Base-by-base conservation (phyloP, 2,888 invertebrate species). In the Agriopis leucophaearia region DNA sequence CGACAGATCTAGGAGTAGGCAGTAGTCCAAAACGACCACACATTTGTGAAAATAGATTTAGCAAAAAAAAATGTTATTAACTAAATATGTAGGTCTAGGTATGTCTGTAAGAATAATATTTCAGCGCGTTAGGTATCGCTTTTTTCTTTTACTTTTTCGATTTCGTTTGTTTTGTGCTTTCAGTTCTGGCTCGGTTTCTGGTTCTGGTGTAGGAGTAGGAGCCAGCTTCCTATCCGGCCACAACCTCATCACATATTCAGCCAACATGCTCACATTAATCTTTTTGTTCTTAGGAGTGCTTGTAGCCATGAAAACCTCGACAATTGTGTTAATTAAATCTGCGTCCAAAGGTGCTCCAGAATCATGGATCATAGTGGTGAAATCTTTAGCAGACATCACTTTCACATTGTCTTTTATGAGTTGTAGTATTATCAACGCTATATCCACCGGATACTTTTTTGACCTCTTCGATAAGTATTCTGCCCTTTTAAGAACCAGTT, bases 201-300 rank as follows among this genome's bases (percentile, higher is more conserved):
- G 60, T 72, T 86, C 84, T 0, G 87, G 86, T 0, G 84, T 85
- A 7, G 88, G 87, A 10, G 88, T 87, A 0, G 83, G 82, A 0
- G 88, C 89, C 40, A 90, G 68, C 40, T 84, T 76, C 15, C 82
- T 82, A 1, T 89, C 88, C 4, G 91, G 90, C 89, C 90, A 91
- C 74, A 86, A 86, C 36, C 87, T 80, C 56, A 76, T 78, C n/a
- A 88, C 74, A 70, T 80, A 91, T 16, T 90, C 90, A 1, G 77
- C 84, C 45, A 89, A 27, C 8, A 62, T 36, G 7, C 45, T 70
- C 3, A 90, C 58, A 77, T 86, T 76, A 27, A 91, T 78, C 5
- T 75, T 80, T 69, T 83, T 89, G 1, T 69, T 8, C 69, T 90
- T 89, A 3, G 71, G 61, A 18, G 64, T 60, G 54, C 71, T 77